Conservation (phyloP, 2,888 invertebrate species). For the Melanostoma scalare region DNA sequence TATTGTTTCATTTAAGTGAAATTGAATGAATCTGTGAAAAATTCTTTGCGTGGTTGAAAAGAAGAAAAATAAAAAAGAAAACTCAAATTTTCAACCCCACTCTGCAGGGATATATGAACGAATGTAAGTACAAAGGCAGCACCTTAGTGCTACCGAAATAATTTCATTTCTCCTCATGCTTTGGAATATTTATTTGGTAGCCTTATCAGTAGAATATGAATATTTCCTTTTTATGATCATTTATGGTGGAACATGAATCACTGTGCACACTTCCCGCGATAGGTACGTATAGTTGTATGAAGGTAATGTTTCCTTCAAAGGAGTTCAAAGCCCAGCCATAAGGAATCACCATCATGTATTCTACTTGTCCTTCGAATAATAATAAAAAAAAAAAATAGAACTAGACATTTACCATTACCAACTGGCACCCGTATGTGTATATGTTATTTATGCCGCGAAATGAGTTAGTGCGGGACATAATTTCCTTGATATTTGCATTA, state of each 20-base stretch:
- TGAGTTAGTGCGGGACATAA: conserved; percentile 71
- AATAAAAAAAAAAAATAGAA: conserved; percentile 21
- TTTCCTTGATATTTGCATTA: conserved; percentile 72
- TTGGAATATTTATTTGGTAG: conserved; percentile 70
- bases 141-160: conserved; percentile 56
- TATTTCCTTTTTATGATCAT: conserved; percentile 72
- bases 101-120: conserved; percentile 3
- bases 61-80: not conserved
- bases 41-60: conserved; percentile 10
- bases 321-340: conserved; percentile 70
- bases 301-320: conserved; percentile 56
- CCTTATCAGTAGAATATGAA: conserved; percentile 72
- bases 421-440: conserved; percentile 55
- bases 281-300: conserved; percentile 40
- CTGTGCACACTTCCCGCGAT: conserved; percentile 42
- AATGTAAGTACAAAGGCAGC: not conserved
- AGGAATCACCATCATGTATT: conserved; percentile 71
- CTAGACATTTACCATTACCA: conserved; percentile 40
- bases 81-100: conserved; percentile 10
- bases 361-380: conserved; percentile 64
- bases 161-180: conserved; percentile 60
- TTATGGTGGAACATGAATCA: conserved; percentile 70
- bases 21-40: conserved; percentile 59
- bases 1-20: conserved; percentile 56
- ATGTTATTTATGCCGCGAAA: conserved; percentile 60